phyloP scores from a whole-genome alignment of 2,888 invertebrate species.

The Drosophila parthenogenetica region DNA sequence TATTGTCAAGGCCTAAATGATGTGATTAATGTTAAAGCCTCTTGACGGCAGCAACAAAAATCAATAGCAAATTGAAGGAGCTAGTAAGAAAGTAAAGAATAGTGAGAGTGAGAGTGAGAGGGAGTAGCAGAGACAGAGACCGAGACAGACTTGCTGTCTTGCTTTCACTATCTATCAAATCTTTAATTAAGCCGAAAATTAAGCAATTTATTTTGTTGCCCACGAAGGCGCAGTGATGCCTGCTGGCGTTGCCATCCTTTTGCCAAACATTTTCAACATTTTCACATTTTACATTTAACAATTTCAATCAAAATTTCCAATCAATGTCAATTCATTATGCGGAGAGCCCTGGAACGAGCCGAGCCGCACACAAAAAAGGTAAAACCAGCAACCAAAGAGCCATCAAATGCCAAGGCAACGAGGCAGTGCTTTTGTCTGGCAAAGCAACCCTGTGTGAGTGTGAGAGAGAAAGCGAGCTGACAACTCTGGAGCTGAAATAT shows the following conservation, averaged over 20 bases:
- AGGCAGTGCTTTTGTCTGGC: conserved; percentile 19
- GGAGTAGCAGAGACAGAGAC: neutral
- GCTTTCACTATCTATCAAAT: conserved; percentile 51
- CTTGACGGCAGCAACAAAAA: conserved; percentile 1
- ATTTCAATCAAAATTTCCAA: conserved; percentile 85
- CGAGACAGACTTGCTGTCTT: neutral
- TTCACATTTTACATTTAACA: conserved; percentile 47
- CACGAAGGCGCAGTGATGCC: conserved; percentile 21
- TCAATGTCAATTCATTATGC: conserved; percentile 84
- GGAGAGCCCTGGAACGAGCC: conserved; percentile 5
- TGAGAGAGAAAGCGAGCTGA: conserved; percentile 12
- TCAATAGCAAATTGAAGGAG: neutral
- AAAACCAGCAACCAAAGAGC: conserved; percentile 9
- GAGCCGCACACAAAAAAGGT: conserved; percentile 51
- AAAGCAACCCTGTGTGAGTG: conserved; percentile 60
- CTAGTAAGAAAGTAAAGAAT: neutral
- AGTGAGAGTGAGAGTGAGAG: neutral
- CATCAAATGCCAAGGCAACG: conserved; percentile 52
- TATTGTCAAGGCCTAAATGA: conserved; percentile 41
- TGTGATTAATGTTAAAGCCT: conserved; percentile 53
- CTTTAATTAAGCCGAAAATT: conserved; percentile 82
- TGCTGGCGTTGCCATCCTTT: conserved; percentile 51
- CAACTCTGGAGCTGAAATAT: conserved; percentile 64
- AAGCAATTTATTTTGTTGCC: conserved; percentile 77
- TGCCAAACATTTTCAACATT: conserved; percentile 14